Evolutionary conservation across 1,140 invertebrate species (phyloP).

Genomic region (Dendrolimus kikuchii): DNA sequence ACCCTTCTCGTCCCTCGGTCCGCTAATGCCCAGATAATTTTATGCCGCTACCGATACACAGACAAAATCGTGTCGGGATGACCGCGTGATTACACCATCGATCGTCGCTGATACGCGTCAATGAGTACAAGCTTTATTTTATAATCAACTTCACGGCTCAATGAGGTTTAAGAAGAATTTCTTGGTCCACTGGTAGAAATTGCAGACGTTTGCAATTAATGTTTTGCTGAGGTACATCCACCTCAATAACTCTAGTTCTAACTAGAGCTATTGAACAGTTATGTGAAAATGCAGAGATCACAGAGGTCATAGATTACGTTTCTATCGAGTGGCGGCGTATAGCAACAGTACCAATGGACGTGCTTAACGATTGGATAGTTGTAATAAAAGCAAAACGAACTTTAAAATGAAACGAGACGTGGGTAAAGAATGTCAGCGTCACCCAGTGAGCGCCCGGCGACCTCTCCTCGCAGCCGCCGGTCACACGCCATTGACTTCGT

Average conservation of each 20-base stretch:
- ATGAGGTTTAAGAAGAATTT: constrained; percentile 37
- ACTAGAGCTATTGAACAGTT: background rate
- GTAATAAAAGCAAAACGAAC: constrained; percentile 13
- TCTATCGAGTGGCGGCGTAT: background rate
- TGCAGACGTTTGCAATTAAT: constrained; percentile 25
- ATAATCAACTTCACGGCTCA: constrained; percentile 45
- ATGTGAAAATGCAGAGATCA: background rate
- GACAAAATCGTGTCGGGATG: constrained; percentile 42
- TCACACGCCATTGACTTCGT: constrained; percentile 60
- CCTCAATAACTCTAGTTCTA: background rate
- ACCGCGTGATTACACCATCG: constrained; percentile 52
- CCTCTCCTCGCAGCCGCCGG: constrained; percentile 37
- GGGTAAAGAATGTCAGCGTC: constrained; percentile 55
- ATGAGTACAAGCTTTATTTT: constrained; percentile 47
- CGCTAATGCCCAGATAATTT: constrained; percentile 63
- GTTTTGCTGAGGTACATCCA: constrained; percentile 2
- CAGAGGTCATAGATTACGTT: background rate
- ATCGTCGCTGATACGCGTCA: constrained; percentile 48
- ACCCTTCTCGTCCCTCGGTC: constrained; percentile 30
- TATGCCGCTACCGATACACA: constrained; percentile 49
- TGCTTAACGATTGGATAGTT: constrained; percentile 16
- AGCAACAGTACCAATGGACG: constrained; percentile 14
- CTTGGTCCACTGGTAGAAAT: constrained; percentile 41
- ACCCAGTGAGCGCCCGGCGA: constrained; percentile 43
- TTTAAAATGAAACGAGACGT: constrained; percentile 37